Percentiles rank a stretch among this genome's conserved stretches.
These are phyloP conservation scores for Cryptops parisi DNA, from an alignment of 2,888 invertebrate genomes.

Conservation along the genomic window DNA sequence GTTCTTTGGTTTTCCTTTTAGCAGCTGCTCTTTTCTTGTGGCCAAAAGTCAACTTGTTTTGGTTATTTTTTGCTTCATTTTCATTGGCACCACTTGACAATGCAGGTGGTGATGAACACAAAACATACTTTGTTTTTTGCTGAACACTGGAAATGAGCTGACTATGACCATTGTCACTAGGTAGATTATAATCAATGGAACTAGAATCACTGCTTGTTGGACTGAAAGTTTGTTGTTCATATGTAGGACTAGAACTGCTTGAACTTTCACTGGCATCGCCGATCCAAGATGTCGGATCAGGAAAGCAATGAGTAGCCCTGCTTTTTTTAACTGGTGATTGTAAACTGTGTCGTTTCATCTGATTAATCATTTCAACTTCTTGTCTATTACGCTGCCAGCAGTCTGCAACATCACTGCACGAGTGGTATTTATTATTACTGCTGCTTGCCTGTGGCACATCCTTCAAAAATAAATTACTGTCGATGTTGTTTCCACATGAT, in stretches of 20 bases:
- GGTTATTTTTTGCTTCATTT: not conserved
- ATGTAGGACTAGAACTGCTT: conserved; percentile 20
- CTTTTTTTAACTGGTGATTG: not conserved
- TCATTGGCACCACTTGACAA: not conserved
- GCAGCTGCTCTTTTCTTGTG: not conserved
- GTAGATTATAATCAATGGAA: conserved; percentile 17
- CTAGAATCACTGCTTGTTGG: conserved; percentile 23
- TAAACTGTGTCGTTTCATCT: conserved; percentile 14
- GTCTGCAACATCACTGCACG: conserved; percentile 16
- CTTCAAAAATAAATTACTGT: no score
- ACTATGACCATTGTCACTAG: not conserved
- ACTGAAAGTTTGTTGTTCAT: conserved; percentile 20
- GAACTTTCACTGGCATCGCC: conserved; percentile 21
- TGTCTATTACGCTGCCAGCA: conserved; percentile 4
- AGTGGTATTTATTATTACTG: conserved; percentile 13
- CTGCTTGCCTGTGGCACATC: not conserved
- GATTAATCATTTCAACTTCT: not conserved
- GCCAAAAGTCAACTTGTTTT: not conserved
- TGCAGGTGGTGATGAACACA: not conserved
- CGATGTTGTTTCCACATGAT: not conserved
- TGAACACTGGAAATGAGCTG: not conserved
- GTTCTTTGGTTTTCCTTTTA: not conserved
- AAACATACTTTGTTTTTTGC: no score
- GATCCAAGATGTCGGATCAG: conserved; percentile 21
- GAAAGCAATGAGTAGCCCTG: conserved; percentile 1